Evolutionary conservation across 2,888 invertebrate species (phyloP).

Genomic region (Pardosa pseudoannulata): DNA sequence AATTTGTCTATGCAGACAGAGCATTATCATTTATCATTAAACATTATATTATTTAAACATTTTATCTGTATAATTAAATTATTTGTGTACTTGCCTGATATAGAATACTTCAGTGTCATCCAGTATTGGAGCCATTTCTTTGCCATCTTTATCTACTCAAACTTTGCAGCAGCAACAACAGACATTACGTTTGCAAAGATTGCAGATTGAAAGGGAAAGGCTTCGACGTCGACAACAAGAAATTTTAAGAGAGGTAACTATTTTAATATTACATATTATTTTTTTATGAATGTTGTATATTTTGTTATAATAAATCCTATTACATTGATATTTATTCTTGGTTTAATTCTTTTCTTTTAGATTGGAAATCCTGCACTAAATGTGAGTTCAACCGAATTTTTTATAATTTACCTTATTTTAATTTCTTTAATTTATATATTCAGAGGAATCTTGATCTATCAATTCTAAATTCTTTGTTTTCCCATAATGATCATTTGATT

Average conservation of each 20-base stretch:
- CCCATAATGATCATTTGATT: no score
- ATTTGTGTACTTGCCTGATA: no score
- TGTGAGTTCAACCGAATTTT: constrained; percentile 62
- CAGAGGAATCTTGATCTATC: no score
- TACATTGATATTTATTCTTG: no score
- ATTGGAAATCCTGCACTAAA: constrained; percentile 51
- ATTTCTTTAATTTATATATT: no score
- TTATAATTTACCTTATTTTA: no score
- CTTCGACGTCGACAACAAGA: constrained; percentile 92
- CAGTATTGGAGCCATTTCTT: constrained; percentile 21
- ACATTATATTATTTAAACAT: no score
- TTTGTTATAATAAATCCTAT: no score
- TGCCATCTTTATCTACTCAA: constrained; percentile 80
- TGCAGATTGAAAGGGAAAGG: constrained; percentile 91
- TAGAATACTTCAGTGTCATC: background rate
- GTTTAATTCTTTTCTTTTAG: constrained; percentile 31
- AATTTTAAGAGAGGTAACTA: constrained; percentile 87
- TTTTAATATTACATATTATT: background rate
- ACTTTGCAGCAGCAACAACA: constrained; percentile 77
- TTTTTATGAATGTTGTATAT: background rate
- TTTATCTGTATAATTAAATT: no score
- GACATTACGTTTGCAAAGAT: constrained; percentile 82
- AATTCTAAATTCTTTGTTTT: no score
- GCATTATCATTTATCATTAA: no score
- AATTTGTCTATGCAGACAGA: no score